Conservation (phyloP, 2,797 vertebrate species). For the Schizopygopsis malacanthus region DNA sequence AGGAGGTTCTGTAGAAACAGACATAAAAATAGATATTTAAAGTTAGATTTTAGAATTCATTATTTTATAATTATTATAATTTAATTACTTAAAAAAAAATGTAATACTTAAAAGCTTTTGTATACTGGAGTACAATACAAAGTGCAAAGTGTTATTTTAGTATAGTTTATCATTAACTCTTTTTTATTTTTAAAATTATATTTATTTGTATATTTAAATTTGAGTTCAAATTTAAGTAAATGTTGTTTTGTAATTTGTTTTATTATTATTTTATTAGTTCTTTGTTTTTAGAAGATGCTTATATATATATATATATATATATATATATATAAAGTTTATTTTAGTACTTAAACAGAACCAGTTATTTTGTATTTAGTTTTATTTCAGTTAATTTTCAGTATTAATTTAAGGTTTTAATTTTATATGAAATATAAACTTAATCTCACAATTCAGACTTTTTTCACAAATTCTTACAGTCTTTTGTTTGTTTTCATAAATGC, state of each 20-base stretch:
- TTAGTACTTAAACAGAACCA: neutral
- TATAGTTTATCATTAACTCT: neutral
- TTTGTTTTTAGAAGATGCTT: neutral
- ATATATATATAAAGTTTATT: no score
- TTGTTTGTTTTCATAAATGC: neutral
- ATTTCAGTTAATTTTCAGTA: neutral
- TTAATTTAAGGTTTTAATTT: neutral
- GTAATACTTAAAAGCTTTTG: no score
- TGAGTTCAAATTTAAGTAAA: neutral
- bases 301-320: no score
- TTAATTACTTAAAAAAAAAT: no score
- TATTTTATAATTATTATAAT: no score
- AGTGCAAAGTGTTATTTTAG: neutral
- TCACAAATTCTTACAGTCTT: no score
- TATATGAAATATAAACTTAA: neutral
- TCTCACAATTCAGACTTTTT: no score
- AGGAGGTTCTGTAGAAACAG: constrained; percentile 79
- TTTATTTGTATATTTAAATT: neutral
- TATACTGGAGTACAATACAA: neutral
- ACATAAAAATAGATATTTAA: neutral
- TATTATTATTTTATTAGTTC: neutral
- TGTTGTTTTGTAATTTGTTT: neutral
- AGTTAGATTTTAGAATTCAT: neutral
- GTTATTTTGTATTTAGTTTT: neutral
- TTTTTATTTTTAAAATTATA: neutral